Evolutionary conservation across 1,140 invertebrate species (phyloP).

Genomic region (Plutomurus gul): DNA sequence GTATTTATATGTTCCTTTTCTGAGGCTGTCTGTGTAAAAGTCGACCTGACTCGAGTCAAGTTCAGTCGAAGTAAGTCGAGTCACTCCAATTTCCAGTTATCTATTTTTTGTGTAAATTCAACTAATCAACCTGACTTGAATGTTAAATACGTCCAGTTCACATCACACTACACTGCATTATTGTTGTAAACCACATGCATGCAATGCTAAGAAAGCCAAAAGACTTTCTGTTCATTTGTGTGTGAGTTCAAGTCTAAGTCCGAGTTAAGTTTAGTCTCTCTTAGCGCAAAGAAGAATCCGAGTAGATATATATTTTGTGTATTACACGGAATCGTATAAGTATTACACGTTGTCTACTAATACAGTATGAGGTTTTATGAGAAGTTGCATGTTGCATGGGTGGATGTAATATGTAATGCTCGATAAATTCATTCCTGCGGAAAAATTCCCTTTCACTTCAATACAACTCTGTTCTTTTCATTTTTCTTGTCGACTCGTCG

Average conservation of each 20-base stretch:
- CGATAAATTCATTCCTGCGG: slow-evolving; percentile 8
- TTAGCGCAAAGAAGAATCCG: too few species aligned
- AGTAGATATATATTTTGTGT: too few species aligned
- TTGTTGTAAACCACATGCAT: too few species aligned
- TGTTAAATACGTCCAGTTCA: slow-evolving; percentile 25
- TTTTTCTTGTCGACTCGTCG: not conserved
- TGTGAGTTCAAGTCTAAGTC: too few species aligned
- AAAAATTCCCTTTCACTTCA: slow-evolving; percentile 6
- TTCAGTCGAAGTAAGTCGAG: too few species aligned
- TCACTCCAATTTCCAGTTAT: slow-evolving; percentile 31
- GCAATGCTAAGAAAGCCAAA: not conserved
- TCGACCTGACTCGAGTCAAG: too few species aligned
- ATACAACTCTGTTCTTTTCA: not conserved
- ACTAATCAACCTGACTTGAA: slow-evolving; percentile 44
- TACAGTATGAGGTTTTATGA: not conserved
- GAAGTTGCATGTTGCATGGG: not conserved
- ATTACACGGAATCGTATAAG: too few species aligned
- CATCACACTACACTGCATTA: not conserved
- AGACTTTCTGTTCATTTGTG: too few species aligned
- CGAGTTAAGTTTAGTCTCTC: too few species aligned
- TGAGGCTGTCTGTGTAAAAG: too few species aligned
- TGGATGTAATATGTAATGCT: slow-evolving; percentile 1
- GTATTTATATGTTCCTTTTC: too few species aligned
- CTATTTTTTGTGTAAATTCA: slow-evolving; percentile 15
- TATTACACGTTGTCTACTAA: too few species aligned